Percentiles rank a stretch among this genome's conserved stretches.
Evolutionary conservation across 2,113 vertebrate species (phyloP).

Genomic region (Pycnonotus jocosus): DNA sequence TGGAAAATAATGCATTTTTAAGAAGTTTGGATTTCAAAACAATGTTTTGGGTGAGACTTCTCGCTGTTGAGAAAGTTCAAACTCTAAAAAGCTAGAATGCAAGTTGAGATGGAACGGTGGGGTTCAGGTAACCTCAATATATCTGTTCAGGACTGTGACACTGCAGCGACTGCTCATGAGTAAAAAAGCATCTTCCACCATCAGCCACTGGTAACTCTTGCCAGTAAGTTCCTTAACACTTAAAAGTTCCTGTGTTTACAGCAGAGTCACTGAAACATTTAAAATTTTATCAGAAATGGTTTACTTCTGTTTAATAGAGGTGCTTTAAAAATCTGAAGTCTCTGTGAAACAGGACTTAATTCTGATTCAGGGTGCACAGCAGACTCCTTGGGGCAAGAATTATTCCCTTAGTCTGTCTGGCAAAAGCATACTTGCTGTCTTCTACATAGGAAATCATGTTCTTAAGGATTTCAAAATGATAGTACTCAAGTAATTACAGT

Average conservation of each 20-base stretch:
- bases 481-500: not conserved
- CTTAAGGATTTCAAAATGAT: constrained; percentile 23
- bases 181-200: not conserved
- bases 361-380: not conserved
- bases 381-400: not conserved
- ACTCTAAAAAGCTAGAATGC: not conserved
- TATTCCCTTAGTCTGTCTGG: not conserved
- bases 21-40: not conserved
- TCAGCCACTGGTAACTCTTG: not conserved
- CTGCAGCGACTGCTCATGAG: not conserved
- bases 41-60: not conserved
- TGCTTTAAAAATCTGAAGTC: constrained; percentile 25
- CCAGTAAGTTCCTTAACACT: not conserved
- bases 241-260: not conserved
- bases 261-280: not conserved
- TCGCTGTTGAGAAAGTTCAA: not conserved
- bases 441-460: not conserved
- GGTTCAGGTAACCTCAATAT: not conserved
- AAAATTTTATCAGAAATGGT: not conserved
- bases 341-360: not conserved
- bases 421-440: constrained; percentile 4
- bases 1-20: not conserved
- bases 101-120: not conserved
- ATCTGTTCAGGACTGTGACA: not conserved
- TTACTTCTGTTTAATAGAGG: not conserved